Evolutionary conservation across 2,113 vertebrate genomes (phyloP).

Genomic region (Cariama cristata): DNA sequence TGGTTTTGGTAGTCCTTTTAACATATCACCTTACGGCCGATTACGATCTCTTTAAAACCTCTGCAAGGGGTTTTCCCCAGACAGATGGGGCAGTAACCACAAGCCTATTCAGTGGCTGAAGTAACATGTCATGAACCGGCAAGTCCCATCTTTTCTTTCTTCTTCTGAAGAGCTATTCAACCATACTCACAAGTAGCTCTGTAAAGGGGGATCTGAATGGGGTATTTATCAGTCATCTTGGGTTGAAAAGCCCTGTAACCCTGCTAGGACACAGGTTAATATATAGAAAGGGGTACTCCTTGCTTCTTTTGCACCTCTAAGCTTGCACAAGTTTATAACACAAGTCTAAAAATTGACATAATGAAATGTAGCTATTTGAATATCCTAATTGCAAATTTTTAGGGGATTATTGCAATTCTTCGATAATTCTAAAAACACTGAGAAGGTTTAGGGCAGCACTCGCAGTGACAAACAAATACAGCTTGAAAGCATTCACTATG

Average conservation of each 20-base stretch:
- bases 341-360: background rate
- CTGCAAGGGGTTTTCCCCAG: background rate
- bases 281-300: background rate
- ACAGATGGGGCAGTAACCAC: background rate
- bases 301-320: background rate
- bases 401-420: background rate
- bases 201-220: background rate
- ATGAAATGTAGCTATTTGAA: background rate
- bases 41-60: background rate
- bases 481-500: background rate
- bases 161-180: background rate
- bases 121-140: background rate
- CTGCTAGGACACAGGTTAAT: background rate
- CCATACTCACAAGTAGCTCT: background rate
- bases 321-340: background rate
- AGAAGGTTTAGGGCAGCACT: too few species aligned
- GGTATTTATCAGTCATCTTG: background rate
- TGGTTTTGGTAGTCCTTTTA: conserved; percentile 10
- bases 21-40: background rate
- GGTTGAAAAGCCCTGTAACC: background rate
- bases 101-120: background rate
- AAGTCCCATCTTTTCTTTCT: background rate
- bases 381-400: background rate
- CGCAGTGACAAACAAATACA: background rate
- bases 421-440: background rate